Evolutionary conservation across 30 jellyfish, hydroid and myxozoan species (phyloP).

Genomic region (Rhopilema esculentum): DNA sequence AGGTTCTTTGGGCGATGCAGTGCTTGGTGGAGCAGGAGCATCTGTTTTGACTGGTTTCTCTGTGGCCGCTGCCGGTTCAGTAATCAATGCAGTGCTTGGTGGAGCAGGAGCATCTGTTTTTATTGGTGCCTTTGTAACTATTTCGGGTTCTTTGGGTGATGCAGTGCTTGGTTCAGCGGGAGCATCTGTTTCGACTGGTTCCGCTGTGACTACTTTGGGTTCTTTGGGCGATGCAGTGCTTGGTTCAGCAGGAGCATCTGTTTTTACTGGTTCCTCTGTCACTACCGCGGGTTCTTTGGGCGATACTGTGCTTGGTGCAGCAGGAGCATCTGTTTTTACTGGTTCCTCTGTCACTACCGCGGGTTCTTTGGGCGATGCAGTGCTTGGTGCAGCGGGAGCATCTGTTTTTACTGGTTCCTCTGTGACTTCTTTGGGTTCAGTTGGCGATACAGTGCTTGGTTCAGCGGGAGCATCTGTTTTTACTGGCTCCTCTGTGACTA

Average conservation of each 20-base stretch:
- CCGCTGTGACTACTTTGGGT: neutral
- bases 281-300: neutral
- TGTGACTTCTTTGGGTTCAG: neutral
- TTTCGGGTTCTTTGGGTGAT: neutral
- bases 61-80: neutral
- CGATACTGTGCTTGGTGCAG: conserved; percentile 9
- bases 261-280: conserved; percentile 4
- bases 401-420: conserved; percentile 1
- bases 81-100: neutral
- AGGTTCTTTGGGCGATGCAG: neutral
- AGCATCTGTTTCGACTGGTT: neutral
- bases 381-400: no score
- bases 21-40: neutral
- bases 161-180: neutral
- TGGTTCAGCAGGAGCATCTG: conserved; percentile 4
- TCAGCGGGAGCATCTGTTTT: neutral
- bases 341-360: conserved; percentile 5
- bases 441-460: neutral
- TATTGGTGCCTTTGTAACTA: conserved; percentile 9
- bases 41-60: conserved; percentile 4
- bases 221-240: neutral
- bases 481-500: neutral
- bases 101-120: neutral
- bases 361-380: no score
- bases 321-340: conserved; percentile 13